Conservation (phyloP, 2,888 invertebrate genomes). For the Portevinia maculata region DNA sequence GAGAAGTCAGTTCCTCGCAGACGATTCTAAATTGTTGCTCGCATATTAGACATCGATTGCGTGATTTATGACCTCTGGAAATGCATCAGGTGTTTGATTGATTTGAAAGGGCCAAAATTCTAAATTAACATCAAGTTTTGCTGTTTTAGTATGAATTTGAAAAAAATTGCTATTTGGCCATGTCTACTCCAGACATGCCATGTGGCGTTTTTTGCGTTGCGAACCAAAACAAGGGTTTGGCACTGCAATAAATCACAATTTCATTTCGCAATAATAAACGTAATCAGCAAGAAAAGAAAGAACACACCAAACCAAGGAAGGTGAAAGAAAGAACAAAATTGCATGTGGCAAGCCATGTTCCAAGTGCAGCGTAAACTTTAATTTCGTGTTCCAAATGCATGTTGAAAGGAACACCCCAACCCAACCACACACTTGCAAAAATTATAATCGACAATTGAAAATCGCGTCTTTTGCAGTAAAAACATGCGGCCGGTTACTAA, state of each 20-base stretch:
- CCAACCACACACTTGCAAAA: slow-evolving; percentile 26
- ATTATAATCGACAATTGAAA: slow-evolving; percentile 46
- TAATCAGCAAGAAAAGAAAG: slow-evolving; percentile 23
- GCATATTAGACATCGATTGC: slow-evolving; percentile 61
- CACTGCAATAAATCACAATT: slow-evolving; percentile 74
- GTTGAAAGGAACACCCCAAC: slow-evolving; percentile 46
- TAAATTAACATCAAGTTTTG: slow-evolving; percentile 47
- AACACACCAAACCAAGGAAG: not conserved
- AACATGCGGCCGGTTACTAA: slow-evolving; percentile 51
- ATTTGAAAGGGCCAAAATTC: slow-evolving; percentile 33
- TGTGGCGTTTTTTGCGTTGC: slow-evolving; percentile 67
- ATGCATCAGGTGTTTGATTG: slow-evolving; percentile 72
- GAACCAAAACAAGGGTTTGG: slow-evolving; percentile 64
- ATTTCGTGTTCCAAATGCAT: slow-evolving; percentile 61
- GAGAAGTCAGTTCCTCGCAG: slow-evolving; percentile 17
- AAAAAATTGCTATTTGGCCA: slow-evolving; percentile 33
- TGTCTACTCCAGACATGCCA: slow-evolving; percentile 62
- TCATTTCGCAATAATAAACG: slow-evolving; percentile 66
- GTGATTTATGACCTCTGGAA: slow-evolving; percentile 68
- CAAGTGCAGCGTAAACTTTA: slow-evolving; percentile 39
- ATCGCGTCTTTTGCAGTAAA: slow-evolving; percentile 1
- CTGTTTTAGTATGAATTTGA: not conserved
- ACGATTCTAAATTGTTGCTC: slow-evolving; percentile 46
- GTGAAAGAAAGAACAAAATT: slow-evolving; percentile 37
- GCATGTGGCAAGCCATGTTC: slow-evolving; percentile 59